phyloP scores from a whole-genome alignment of 2,113 vertebrate species.

The Pedionomus torquatus region DNA sequence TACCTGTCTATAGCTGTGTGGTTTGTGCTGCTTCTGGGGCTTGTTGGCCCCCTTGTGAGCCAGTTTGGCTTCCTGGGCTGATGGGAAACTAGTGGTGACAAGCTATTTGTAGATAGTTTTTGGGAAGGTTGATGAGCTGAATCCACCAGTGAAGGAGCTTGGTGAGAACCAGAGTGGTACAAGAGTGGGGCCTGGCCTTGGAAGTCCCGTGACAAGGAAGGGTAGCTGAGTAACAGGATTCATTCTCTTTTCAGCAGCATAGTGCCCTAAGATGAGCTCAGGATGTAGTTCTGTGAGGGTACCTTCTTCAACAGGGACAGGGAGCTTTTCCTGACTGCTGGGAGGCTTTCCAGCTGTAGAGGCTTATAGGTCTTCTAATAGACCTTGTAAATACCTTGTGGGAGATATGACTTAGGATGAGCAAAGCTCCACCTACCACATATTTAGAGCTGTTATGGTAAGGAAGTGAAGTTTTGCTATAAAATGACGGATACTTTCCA shows the following conservation, averaged over 20 bases:
- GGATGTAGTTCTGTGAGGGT: neutral
- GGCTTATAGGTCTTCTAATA: neutral
- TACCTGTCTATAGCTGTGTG: neutral
- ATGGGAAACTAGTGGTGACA: neutral
- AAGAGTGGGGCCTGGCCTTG: neutral
- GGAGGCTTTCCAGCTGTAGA: neutral
- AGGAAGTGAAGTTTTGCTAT: neutral
- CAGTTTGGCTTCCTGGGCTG: neutral
- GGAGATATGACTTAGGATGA: neutral
- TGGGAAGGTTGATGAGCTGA: neutral
- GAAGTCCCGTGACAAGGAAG: neutral
- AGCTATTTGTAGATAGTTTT: neutral
- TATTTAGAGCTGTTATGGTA: neutral
- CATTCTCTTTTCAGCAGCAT: neutral
- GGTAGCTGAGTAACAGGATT: neutral
- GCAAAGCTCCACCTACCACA: rapidly evolving
- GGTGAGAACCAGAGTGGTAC: neutral
- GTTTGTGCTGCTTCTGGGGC: neutral
- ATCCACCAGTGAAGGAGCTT: neutral
- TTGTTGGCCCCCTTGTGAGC: neutral
- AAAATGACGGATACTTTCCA: neutral
- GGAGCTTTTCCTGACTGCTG: neutral
- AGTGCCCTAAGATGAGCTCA: neutral
- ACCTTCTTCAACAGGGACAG: neutral
- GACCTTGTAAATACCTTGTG: neutral